A percentile compares a stretch with the other conserved stretches of the same genome.
Evolutionary conservation across 2,113 vertebrate species (phyloP).

Genomic region (Glareola pratincola): DNA sequence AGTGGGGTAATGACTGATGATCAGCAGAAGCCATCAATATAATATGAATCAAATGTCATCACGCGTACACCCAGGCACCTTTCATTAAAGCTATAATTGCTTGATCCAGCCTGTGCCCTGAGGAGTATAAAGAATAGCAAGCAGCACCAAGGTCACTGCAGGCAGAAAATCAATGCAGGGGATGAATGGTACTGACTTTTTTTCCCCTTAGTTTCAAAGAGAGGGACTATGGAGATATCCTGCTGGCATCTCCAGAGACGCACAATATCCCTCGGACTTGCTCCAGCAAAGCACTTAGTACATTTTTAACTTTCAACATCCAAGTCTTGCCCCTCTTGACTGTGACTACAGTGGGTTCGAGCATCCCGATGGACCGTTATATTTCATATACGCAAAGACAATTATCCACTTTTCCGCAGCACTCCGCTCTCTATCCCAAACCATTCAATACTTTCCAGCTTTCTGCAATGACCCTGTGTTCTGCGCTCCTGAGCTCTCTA

Average conservation of each 20-base stretch:
- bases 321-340: background rate
- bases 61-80: background rate
- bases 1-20: background rate
- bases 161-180: slow-evolving; percentile 39
- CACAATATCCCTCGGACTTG: background rate
- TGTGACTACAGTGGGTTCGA: background rate
- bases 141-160: slow-evolving; percentile 42
- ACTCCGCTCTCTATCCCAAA: background rate
- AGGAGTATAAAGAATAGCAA: background rate
- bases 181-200: background rate
- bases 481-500: background rate
- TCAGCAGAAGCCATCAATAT: background rate
- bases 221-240: background rate
- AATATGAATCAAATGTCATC: background rate
- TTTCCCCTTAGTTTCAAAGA: background rate
- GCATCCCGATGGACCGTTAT: background rate
- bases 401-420: background rate
- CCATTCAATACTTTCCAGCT: background rate
- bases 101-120: background rate
- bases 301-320: background rate
- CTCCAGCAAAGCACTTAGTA: background rate
- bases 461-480: background rate
- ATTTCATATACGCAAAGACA: background rate
- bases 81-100: background rate
- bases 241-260: background rate